Evolutionary conservation across 2,888 invertebrate genomes (phyloP), one percentile per base, ranked within the genome.

Genomic region (Busseola fusca): DNA sequence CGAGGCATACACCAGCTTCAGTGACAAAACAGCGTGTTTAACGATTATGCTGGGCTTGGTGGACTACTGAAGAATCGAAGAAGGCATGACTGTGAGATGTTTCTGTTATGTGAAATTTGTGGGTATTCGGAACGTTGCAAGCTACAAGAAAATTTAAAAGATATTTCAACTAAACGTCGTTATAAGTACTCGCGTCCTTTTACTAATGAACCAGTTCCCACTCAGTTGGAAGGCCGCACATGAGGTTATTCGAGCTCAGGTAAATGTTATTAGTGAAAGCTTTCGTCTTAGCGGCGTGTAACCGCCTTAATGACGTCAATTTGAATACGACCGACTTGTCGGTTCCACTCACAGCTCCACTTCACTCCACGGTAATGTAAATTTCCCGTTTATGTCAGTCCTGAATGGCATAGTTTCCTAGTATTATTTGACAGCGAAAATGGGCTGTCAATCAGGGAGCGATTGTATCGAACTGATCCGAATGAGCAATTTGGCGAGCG

Each of bases 271-370:
- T 87, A 87, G 85, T 78, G 72, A 83, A 86, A 82, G 85, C 86
- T 84, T 82, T 83, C 86, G 78, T 85, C 86, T 88, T 83, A 84
- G 79, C 77, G 74, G 80, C 83, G 86, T 89, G 88, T 85, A 81
- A 88, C 86, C 83, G 87, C 87, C 87, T 91, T 93, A 93, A 93
- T 92, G 88, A 89, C 89, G 87, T 90, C 91, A 91, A 92, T 93
- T 94, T 93, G 90, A 92, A 93, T 92, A 89, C 88, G 88, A 87
- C 87, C 87, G 87, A 86, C 89, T 88, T 88, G 89, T 87, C 88
- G 86, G 87, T 85, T 87, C 9, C 66, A 65, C 60, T 60, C 40
- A 37, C 42, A 18, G 66, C 34, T 48, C 88, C 87, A 81, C 89
- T 87, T 87, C 86, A 87, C 84, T 87, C 84, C 42, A 74, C 85